These are phyloP conservation scores for Callinectes sapidus DNA, from an alignment of 2,888 invertebrate genomes.

Conservation along the genomic window DNA sequence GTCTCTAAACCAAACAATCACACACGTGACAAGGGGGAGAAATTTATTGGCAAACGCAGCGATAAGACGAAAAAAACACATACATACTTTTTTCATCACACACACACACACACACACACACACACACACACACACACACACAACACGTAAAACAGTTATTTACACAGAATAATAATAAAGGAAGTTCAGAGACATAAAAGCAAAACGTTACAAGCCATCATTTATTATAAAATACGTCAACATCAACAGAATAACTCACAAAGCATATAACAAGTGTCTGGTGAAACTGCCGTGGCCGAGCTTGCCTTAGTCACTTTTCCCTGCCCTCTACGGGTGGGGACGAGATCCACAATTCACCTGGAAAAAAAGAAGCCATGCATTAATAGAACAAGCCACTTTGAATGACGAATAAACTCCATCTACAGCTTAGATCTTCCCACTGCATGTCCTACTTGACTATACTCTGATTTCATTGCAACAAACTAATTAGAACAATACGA, in stretches of 20 bases:
- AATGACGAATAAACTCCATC: not conserved
- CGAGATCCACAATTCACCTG: not conserved
- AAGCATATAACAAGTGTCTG: not conserved
- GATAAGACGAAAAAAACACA: not conserved
- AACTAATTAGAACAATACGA: no score
- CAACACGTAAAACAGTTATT: not conserved
- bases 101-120: slow-evolving; percentile 1
- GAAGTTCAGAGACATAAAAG: not conserved
- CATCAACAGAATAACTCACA: not conserved
- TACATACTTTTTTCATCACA: not conserved
- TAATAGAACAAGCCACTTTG: not conserved
- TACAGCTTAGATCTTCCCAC: no score
- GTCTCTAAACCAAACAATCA: not conserved
- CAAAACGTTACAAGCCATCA: not conserved
- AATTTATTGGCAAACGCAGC: not conserved
- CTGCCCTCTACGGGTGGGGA: not conserved
- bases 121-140: not conserved
- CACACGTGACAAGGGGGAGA: not conserved
- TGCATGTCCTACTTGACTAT: no score
- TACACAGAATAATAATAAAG: not conserved
- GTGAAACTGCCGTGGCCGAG: not conserved
- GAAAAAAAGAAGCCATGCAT: not conserved
- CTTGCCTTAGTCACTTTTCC: not conserved
- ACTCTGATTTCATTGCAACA: no score
- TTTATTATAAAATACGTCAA: not conserved